These are phyloP conservation scores for Tinamus major DNA, from an alignment of 2,797 vertebrate species.

Conservation along the genomic window DNA sequence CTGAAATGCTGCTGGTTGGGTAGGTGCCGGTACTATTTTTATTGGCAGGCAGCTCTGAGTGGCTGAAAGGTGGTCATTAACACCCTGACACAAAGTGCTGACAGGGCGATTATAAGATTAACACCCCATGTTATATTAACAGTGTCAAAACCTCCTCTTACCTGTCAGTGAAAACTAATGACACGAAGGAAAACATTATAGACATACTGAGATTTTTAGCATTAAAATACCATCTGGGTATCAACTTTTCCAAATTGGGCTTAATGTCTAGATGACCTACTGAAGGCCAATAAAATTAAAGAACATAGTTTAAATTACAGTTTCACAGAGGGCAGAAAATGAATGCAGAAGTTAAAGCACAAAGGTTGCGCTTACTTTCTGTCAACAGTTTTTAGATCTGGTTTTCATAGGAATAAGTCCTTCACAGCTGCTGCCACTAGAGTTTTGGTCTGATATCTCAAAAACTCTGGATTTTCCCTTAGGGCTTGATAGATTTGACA, in stretches of 20 bases:
- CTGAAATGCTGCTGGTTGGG: constrained; percentile 71
- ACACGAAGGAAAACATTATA: constrained; percentile 48
- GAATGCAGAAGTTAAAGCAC: neutral
- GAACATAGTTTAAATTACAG: neutral
- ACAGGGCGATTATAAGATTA: constrained; percentile 84
- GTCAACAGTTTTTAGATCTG: neutral
- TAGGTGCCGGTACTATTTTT: constrained; percentile 73
- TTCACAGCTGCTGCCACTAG: neutral
- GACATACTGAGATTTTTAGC: constrained; percentile 36
- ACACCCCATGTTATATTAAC: constrained; percentile 77
- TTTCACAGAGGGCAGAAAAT: neutral
- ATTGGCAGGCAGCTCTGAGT: constrained; percentile 76
- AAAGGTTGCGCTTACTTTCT: neutral
- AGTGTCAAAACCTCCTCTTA: constrained; percentile 77
- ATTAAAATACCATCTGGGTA: neutral
- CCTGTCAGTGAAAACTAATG: constrained; percentile 78
- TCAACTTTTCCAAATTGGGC: neutral
- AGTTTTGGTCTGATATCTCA: neutral
- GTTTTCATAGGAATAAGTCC: neutral
- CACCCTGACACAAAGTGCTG: constrained; percentile 80
- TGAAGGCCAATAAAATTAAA: neutral
- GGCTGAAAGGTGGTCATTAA: constrained; percentile 84
- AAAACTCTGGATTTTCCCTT: neutral
- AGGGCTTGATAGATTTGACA: neutral
- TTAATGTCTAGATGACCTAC: neutral